Base-by-base conservation (phyloP, 2,888 invertebrate genomes). In the Blastobasis adustella region DNA sequence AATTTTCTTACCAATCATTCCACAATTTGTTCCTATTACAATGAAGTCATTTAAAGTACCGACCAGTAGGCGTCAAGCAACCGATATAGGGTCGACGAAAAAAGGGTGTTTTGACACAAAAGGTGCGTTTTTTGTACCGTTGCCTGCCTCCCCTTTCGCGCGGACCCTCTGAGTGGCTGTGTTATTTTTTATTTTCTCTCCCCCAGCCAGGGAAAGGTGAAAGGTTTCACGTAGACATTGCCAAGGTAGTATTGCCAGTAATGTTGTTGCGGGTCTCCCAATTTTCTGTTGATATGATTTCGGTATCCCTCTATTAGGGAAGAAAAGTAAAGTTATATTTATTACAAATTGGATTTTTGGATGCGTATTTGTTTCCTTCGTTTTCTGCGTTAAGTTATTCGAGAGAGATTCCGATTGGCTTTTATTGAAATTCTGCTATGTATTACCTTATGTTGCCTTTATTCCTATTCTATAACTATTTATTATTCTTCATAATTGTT, bases 91-190 rank as follows among this genome's bases (percentile, higher is more conserved):
- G 6, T 9, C 6, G 9, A 52, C 48, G 54, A 54, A 63, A 61
- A 66, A 68, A 63, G 63, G 65, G 61, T 59, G 65, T 65, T 67
- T 64, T 62, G 58, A 64, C 61, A 65, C 60, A 67, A 67, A 23
- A 59, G 58, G 59, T 60, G 57, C 8, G 59, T 59, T 67, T 61
- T 66, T 63, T 63, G 59, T 62, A 58, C 23, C 23, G 23, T 23
- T 23, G 23, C 60, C 57, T 49, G 52, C 55, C 54, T 58, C 57
- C 58, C 49, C 51, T 51, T 48, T 46, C 48, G 23, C 36, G 5
- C 50, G 49, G 49, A 42, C 49, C 51, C 50, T 46, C 49, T 52
- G 49, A 56, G 54, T 56, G 46, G 49, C 46, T 50, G 52, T 42
- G 46, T 56, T 54, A 49, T 56, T 52, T 54, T 54, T 56, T 45